Conservation (phyloP, 2,888 invertebrate species). For the Aphidius colemani region DNA sequence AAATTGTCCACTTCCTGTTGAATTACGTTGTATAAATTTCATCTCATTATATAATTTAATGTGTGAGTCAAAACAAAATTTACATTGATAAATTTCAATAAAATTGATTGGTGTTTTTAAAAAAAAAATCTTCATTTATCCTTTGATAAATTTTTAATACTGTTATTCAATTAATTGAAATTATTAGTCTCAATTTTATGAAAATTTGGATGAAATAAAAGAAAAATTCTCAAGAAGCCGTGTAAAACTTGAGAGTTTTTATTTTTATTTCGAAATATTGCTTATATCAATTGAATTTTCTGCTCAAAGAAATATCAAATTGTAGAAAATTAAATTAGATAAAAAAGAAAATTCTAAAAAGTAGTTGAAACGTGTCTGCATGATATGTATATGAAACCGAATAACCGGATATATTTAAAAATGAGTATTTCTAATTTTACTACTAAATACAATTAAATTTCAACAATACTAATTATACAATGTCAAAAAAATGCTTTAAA, state of each 20-base stretch:
- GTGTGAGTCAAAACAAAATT: not conserved
- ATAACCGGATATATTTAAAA: not conserved
- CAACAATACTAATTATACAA: conserved; percentile 9
- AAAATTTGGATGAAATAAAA: not conserved
- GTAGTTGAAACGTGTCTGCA: conserved; percentile 11
- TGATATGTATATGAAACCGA: conserved; percentile 13
- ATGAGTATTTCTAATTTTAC: not conserved
- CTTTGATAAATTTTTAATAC: not conserved
- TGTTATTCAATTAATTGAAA: conserved; percentile 6
- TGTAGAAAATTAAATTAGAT: not conserved
- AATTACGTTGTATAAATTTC: conserved; percentile 40
- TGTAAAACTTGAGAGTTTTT: not conserved
- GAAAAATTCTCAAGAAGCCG: conserved; percentile 9
- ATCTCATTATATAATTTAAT: conserved; percentile 35
- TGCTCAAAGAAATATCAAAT: not conserved
- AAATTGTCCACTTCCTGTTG: conserved; percentile 14
- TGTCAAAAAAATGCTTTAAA: conserved; percentile 28
- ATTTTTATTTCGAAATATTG: not conserved
- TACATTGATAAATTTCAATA: too few relatives aligned
- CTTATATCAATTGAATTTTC: not conserved
- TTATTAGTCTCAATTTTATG: too few relatives aligned
- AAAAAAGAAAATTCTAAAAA: not conserved
- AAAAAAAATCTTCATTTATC: conserved; percentile 15
- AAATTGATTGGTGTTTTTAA: conserved; percentile 21
- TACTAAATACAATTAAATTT: not conserved